A percentile compares a stretch with the other conserved stretches of the same genome.
Evolutionary conservation across 2,888 invertebrate genomes (phyloP).

Genomic region (Megalurothrips usitatus): DNA sequence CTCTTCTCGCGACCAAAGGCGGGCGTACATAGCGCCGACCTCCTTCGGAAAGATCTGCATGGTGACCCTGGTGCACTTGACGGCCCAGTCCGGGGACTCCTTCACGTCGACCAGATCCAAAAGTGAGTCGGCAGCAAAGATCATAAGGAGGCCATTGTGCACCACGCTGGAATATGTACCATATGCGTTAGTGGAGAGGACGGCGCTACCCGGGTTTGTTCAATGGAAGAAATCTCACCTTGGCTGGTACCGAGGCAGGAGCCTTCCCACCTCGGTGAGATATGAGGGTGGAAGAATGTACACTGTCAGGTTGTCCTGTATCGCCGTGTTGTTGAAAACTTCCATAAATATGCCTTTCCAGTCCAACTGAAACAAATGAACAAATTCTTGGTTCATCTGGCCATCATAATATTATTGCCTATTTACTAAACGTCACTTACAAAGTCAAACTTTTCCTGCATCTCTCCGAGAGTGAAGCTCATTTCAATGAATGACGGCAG

Average conservation of each 20-base stretch:
- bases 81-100: slow-evolving; percentile 42
- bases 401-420: not conserved
- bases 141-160: slow-evolving; percentile 50
- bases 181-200: not conserved
- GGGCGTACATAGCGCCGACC: slow-evolving; percentile 49
- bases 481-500: slow-evolving; percentile 15
- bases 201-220: not conserved
- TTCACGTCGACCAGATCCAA: slow-evolving; percentile 49
- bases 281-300: slow-evolving; percentile 46
- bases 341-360: slow-evolving; percentile 41
- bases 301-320: slow-evolving; percentile 41
- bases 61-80: slow-evolving; percentile 47
- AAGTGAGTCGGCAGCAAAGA: slow-evolving; percentile 50
- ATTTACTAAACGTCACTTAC: slow-evolving; percentile 43
- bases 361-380: slow-evolving; percentile 35
- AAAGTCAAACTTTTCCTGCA: slow-evolving; percentile 49
- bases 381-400: not conserved
- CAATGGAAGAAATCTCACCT: slow-evolving; percentile 41
- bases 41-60: slow-evolving; percentile 46
- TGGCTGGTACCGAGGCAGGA: slow-evolving; percentile 45
- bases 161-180: slow-evolving; percentile 44
- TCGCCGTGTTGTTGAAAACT: slow-evolving; percentile 39
- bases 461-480: slow-evolving; percentile 45
- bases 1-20: slow-evolving; percentile 47
- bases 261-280: slow-evolving; percentile 44